Evolutionary conservation across 2,797 vertebrate genomes (phyloP).

Genomic region (Tangara arthus): DNA sequence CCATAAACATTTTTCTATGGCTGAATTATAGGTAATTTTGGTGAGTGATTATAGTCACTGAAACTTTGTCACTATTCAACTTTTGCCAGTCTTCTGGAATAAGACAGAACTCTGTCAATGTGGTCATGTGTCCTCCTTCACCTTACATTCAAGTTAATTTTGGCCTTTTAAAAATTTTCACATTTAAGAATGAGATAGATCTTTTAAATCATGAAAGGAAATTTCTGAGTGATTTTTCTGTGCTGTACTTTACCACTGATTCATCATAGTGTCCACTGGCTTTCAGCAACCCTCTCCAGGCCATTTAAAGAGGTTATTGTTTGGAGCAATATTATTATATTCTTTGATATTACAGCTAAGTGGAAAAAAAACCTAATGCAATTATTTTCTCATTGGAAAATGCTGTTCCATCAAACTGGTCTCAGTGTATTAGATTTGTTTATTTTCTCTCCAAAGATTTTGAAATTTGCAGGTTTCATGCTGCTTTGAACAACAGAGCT

Average conservation of each 20-base stretch:
- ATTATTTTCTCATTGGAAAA: slow-evolving; percentile 30
- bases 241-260: not conserved
- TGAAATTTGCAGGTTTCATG: not conserved
- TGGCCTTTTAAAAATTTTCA: not conserved
- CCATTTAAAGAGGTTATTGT: not conserved
- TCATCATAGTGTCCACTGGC: not conserved
- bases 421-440: not conserved
- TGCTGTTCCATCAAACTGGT: not conserved
- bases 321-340: not conserved
- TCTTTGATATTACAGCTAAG: not conserved
- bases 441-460: not conserved
- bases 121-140: not conserved
- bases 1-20: not conserved
- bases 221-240: not conserved
- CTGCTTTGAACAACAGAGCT: not conserved
- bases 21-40: slow-evolving; percentile 26
- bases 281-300: not conserved
- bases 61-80: not conserved
- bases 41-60: not conserved
- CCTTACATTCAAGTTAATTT: not conserved
- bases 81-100: not conserved
- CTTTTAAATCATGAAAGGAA: not conserved
- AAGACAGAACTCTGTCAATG: not conserved
- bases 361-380: not conserved
- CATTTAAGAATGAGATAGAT: not conserved